These are phyloP conservation scores for Trachymyrmex septentrionalis DNA, from an alignment of 1,140 invertebrate species.

Conservation along the genomic window DNA sequence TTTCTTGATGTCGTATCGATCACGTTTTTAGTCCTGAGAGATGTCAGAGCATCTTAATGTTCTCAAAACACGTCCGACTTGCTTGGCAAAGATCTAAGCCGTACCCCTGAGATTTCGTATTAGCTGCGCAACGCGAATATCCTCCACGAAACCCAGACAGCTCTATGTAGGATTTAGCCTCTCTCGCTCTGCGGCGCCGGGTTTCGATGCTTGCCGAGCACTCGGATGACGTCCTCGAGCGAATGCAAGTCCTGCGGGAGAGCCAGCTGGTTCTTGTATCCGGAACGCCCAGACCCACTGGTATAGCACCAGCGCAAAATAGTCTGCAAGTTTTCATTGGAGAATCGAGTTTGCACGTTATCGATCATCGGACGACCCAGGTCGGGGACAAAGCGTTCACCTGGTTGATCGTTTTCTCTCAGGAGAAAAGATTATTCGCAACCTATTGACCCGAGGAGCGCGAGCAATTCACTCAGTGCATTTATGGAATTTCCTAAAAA, in stretches of 20 bases:
- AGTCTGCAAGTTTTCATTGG: conserved; percentile 57
- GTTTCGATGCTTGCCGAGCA: conserved; percentile 73
- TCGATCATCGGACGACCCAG: conserved; percentile 45
- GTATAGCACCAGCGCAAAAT: background rate
- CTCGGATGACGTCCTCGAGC: conserved; percentile 76
- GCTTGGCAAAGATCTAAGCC: conserved; percentile 63
- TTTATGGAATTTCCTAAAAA: background rate
- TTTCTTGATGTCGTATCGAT: conserved; percentile 25
- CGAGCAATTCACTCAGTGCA: background rate
- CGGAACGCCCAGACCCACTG: conserved; percentile 24
- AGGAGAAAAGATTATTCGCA: conserved; percentile 48
- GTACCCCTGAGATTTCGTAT: conserved; percentile 54
- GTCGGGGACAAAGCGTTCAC: conserved; percentile 47
- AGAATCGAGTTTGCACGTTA: conserved; percentile 61
- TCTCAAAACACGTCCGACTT: conserved; percentile 63
- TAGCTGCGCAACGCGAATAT: conserved; percentile 53
- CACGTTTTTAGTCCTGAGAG: conserved; percentile 14
- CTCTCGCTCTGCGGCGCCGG: conserved; percentile 3
- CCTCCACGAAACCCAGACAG: conserved; percentile 57
- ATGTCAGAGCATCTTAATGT: conserved; percentile 30
- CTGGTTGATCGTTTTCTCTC: conserved; percentile 54
- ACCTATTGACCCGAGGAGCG: conserved; percentile 20
- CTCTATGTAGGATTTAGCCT: conserved; percentile 62
- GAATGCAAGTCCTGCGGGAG: conserved; percentile 71
- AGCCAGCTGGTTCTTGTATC: conserved; percentile 62